Conservation (phyloP, 2,888 invertebrate species). For the Eupithecia subumbrata region DNA sequence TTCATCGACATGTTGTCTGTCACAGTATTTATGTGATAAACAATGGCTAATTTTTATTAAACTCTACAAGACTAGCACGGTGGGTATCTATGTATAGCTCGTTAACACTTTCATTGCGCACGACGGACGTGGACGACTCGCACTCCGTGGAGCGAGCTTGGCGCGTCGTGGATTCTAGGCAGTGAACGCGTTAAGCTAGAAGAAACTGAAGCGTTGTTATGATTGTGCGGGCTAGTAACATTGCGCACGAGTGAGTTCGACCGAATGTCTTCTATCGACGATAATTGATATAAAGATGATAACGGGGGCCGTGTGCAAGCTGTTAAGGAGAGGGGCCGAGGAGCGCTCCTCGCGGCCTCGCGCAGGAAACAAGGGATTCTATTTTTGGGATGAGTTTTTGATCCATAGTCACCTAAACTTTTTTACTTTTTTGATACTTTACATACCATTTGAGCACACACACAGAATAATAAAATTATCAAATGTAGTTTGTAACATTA, state of each 20-base stretch:
- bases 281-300: conserved; percentile 46
- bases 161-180: neutral
- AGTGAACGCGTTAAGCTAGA: neutral
- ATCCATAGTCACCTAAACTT: neutral
- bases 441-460: too few relatives aligned
- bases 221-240: conserved; percentile 14
- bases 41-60: neutral
- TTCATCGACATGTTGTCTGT: neutral
- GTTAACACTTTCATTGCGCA: neutral
- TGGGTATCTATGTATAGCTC: neutral
- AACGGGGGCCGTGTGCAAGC: conserved; percentile 37
- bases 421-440: too few relatives aligned
- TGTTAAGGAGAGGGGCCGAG: conserved; percentile 23
- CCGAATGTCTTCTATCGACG: conserved; percentile 30
- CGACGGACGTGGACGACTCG: neutral
- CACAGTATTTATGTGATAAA: neutral
- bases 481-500: too few relatives aligned
- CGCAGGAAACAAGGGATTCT: neutral
- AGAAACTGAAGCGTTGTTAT: neutral
- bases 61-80: neutral
- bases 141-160: neutral
- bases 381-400: neutral
- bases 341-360: too few relatives aligned
- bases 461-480: neutral
- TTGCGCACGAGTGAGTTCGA: conserved; percentile 10